Evolutionary conservation across 2,888 invertebrate species (phyloP), one percentile per base, ranked within the genome.

Genomic region (Chouioia cunea): DNA sequence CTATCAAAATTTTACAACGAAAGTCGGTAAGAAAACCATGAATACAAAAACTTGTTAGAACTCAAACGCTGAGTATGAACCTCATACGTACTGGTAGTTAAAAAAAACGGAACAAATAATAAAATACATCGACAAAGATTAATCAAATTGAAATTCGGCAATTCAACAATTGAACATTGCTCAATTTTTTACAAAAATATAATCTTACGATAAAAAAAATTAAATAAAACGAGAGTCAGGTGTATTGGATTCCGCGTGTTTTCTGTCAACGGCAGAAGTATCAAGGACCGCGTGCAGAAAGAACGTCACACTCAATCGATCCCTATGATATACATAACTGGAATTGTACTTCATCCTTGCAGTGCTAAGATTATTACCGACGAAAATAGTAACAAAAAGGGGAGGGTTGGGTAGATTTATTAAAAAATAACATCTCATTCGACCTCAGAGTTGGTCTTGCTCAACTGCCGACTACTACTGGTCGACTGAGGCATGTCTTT

Each of bases 301-400:
- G 60, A 63, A 54, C 1, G 23, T 57, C 59, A 27, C 48, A 43
- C 6, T 63, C 60, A 18, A 60, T 8, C 36, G 36, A 36, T 36
- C 36, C 36, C 23, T 48, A 64, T 63, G 18, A 20, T 44, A 65
- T 68, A 47, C 50, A 50, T 50, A 18, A 50, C 47, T 65, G 23
- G 62, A 69, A 73, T 73, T 73, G 62, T 65, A 65, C 65, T 69
- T 69, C 16, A 65, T 57, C 65, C 48, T 65, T 72, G 52, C 56
- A 73, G 65, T 73, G 65, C 60, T 65, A 57, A 57, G 54, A 65
- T 56, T 62, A 57, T 50, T 36, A 64, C 56, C 47, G 20, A 20
- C 52, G 14, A 52, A 18, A 52, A 52, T 16, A 52, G 36, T 36
- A 52, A 52, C 15, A 44, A 15, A 63, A 23, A 62, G 4, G 20